These are phyloP conservation scores for Pangasius sanitwongsei DNA, from an alignment of 2,797 vertebrate genomes.

Conservation along the genomic window DNA sequence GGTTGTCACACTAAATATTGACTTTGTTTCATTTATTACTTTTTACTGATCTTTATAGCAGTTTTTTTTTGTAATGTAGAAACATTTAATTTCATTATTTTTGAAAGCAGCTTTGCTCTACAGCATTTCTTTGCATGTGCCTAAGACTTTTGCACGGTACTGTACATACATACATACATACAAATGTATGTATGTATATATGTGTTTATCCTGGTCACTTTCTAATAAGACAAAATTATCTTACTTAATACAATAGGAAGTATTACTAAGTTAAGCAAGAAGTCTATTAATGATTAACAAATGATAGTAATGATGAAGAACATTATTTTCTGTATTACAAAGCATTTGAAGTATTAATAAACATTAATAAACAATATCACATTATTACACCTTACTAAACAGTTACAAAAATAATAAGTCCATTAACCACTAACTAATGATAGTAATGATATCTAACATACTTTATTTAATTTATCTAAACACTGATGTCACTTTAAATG, in stretches of 20 bases:
- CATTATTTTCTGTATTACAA: neutral
- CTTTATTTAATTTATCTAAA: neutral
- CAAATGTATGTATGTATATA: neutral
- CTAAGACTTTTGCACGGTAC: no score
- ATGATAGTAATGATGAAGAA: neutral
- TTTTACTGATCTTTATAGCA: no score
- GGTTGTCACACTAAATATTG: no score
- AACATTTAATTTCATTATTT: no score
- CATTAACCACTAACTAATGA: neutral
- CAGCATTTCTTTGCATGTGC: no score
- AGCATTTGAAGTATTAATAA: neutral
- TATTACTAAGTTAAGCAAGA: neutral
- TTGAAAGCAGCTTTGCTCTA: no score
- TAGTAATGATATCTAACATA: neutral
- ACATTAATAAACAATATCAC: neutral
- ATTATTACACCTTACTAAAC: neutral
- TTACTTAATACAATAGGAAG: neutral
- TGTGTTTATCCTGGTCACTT: neutral
- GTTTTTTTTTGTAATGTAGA: no score
- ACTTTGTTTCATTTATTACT: no score
- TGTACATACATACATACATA: no score
- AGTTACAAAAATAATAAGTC: neutral
- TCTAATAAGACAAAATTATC: neutral
- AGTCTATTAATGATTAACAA: neutral
- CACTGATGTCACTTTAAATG: neutral